phyloP scores from a whole-genome alignment of 2,888 invertebrate species.

The Ochropleura leucogaster region DNA sequence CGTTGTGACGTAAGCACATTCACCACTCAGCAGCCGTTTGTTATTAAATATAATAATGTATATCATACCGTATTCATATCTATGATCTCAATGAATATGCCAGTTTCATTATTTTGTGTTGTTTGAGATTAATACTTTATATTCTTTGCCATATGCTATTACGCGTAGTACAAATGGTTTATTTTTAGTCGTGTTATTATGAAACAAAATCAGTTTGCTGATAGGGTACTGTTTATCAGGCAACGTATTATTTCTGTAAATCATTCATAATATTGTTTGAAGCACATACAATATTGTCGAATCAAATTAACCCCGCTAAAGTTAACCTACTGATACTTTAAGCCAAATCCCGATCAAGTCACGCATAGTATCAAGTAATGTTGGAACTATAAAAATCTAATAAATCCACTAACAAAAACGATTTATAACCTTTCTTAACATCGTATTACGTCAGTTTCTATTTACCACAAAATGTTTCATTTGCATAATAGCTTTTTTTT shows the following conservation, averaged over 20 bases:
- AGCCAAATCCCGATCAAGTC: constrained; percentile 68
- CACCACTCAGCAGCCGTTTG: constrained; percentile 85
- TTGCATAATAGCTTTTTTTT: constrained; percentile 91
- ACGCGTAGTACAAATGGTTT: constrained; percentile 20
- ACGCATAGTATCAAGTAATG: constrained; percentile 70
- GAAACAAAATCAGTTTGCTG: background rate
- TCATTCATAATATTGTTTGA: constrained; percentile 17
- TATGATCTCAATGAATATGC: constrained; percentile 87
- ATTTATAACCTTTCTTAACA: constrained; percentile 87
- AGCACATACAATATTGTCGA: constrained; percentile 12
- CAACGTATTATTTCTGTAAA: background rate
- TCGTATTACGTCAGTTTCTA: constrained; percentile 88
- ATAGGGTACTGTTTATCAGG: background rate
- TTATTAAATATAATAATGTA: constrained; percentile 89
- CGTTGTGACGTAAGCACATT: constrained; percentile 89
- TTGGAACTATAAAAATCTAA: constrained; percentile 79
- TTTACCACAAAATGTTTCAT: constrained; percentile 90
- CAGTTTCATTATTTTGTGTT: constrained; percentile 79
- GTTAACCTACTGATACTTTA: constrained; percentile 37
- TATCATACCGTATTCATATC: constrained; percentile 90
- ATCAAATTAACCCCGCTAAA: constrained; percentile 28
- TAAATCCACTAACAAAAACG: constrained; percentile 81
- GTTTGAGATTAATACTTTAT: constrained; percentile 64
- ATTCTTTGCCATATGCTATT: constrained; percentile 50
- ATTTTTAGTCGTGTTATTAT: constrained; percentile 6